phyloP scores from a whole-genome alignment of 2,113 vertebrate genomes.

The Anhinga anhinga region DNA sequence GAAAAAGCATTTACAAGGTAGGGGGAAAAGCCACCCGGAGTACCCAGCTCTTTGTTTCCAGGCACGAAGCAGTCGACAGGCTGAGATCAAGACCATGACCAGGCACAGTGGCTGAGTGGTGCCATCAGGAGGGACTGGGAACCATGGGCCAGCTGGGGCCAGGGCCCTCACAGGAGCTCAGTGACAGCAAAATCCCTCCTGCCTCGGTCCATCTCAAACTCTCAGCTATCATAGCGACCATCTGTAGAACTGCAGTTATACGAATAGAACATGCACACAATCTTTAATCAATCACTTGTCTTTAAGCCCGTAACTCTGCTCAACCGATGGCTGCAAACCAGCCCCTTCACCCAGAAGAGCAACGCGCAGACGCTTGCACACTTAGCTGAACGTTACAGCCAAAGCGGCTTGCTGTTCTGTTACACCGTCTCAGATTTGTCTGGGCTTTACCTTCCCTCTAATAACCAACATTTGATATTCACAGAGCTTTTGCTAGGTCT shows the following conservation, averaged over 20 bases:
- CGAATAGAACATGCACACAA: background rate
- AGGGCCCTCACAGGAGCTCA: too few relatives aligned
- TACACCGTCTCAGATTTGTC: background rate
- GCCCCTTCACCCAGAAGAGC: too few relatives aligned
- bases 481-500: background rate
- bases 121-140: too few relatives aligned
- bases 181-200: background rate
- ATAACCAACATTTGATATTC: background rate
- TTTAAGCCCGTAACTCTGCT: background rate
- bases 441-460: background rate
- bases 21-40: background rate
- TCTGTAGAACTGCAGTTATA: background rate
- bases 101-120: too few relatives aligned
- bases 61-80: rapidly evolving
- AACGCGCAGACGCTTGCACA: rapidly evolving
- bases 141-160: too few relatives aligned
- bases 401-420: background rate
- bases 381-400: rapidly evolving
- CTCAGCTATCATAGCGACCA: rapidly evolving
- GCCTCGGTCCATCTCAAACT: background rate
- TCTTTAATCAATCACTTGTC: background rate
- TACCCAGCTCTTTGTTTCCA: background rate
- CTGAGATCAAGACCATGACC: background rate
- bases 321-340: background rate
- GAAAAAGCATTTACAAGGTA: background rate